These are phyloP conservation scores for Diadumene lineata DNA, from an alignment of 92 coral and sea anemone species.

Conservation along the genomic window DNA sequence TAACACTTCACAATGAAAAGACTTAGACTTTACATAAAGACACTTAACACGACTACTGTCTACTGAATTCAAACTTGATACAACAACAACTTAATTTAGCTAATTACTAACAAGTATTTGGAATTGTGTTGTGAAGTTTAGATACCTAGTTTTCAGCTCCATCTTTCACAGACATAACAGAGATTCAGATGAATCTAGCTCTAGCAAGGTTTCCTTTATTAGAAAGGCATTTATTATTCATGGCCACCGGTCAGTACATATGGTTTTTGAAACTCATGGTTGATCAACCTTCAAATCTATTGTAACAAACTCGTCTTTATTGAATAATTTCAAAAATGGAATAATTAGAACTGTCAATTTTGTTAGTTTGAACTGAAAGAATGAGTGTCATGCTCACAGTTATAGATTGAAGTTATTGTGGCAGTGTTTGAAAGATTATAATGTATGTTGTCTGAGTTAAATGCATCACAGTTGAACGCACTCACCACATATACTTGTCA, in stretches of 20 bases:
- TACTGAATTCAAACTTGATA: background rate
- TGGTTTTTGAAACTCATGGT: constrained; percentile 6
- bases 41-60: background rate
- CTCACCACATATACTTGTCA: too few relatives aligned
- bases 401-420: background rate
- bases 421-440: too few relatives aligned
- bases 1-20: background rate
- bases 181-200: background rate
- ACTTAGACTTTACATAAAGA: background rate
- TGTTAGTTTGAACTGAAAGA: background rate
- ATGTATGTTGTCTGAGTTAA: too few relatives aligned
- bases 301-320: background rate
- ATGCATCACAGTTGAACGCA: too few relatives aligned
- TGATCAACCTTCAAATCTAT: constrained; percentile 4
- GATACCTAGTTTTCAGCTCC: background rate
- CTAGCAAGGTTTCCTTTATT: constrained; percentile 3
- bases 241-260: constrained; percentile 15
- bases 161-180: constrained; percentile 4
- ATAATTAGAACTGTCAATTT: background rate
- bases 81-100: background rate
- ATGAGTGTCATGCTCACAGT: background rate
- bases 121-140: background rate
- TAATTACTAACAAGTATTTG: background rate
- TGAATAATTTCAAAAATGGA: background rate
- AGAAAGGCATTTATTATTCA: constrained; percentile 13